A percentile compares a stretch with the other conserved stretches of the same genome.
Evolutionary conservation across 1,140 invertebrate genomes (phyloP).

Genomic region (Cotesia glomerata): DNA sequence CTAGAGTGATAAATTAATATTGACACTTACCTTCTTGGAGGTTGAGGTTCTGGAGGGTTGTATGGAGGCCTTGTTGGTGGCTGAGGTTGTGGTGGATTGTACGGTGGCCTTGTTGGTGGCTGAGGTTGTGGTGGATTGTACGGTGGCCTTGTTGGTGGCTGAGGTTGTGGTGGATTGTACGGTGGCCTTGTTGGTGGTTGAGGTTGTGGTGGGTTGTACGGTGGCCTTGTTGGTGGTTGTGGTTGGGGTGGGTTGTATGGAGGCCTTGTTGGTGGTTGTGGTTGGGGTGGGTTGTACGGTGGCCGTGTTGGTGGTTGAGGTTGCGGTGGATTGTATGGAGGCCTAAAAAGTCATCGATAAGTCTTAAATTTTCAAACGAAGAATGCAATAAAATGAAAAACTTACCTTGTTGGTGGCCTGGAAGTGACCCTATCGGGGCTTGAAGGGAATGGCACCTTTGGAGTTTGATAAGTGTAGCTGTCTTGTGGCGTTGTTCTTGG

Average conservation of each 20-base stretch:
- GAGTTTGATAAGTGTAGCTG: conserved; percentile 11
- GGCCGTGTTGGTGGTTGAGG: not conserved
- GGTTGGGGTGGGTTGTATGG: no score
- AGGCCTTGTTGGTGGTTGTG: not conserved
- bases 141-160: conserved; percentile 23
- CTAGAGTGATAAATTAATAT: not conserved
- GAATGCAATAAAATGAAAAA: no score
- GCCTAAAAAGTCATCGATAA: not conserved
- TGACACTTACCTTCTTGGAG: not conserved
- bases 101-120: not conserved
- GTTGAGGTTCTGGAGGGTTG: conserved; percentile 20
- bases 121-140: not conserved
- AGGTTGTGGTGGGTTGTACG: conserved; percentile 21
- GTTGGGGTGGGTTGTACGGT: conserved; percentile 23
- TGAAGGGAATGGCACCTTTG: conserved; percentile 7
- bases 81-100: conserved; percentile 2
- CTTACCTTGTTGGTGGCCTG: conserved; percentile 12
- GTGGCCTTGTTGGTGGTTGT: not conserved
- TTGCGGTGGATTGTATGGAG: conserved; percentile 4
- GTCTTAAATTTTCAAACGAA: not conserved
- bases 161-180: conserved; percentile 18
- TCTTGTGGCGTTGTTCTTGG: not conserved
- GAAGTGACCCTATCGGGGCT: not conserved
- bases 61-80: conserved; percentile 13
- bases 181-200: conserved; percentile 24